Conservation (phyloP, 2,888 invertebrate genomes). For the Drosophila limbata region DNA sequence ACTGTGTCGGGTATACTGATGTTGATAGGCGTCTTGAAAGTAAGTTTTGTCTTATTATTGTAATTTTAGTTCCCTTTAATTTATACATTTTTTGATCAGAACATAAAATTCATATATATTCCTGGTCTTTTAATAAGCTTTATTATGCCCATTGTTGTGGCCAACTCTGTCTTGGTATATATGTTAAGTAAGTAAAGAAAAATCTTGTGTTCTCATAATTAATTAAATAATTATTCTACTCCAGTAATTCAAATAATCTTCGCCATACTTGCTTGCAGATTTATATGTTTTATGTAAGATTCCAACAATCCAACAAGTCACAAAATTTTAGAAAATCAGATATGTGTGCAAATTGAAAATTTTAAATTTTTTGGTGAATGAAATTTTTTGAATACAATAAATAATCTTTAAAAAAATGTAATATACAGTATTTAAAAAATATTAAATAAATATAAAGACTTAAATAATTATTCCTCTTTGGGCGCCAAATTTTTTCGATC, state of each 20-base stretch:
- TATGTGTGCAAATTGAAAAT: neutral
- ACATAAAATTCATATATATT: conserved; percentile 10
- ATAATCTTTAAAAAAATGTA: too few relatives aligned
- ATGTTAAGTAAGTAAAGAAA: conserved; percentile 10
- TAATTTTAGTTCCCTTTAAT: neutral
- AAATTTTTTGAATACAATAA: too few relatives aligned
- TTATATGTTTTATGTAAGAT: conserved; percentile 2
- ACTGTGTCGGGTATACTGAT: conserved; percentile 11
- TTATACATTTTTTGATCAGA: neutral
- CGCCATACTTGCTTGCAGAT: neutral
- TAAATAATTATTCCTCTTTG: too few relatives aligned
- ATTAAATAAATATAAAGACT: too few relatives aligned
- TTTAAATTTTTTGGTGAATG: neutral
- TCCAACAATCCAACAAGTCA: neutral
- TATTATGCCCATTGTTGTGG: conserved; percentile 5
- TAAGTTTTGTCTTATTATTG: neutral
- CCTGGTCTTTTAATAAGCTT: conserved; percentile 15
- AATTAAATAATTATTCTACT: neutral
- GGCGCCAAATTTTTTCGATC: too few relatives aligned
- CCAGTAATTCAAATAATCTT: conserved; percentile 6
- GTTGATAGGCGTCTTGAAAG: conserved; percentile 20
- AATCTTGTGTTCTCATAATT: neutral
- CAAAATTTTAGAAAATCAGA: neutral
- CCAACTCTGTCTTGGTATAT: neutral
- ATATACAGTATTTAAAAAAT: too few relatives aligned